These are phyloP conservation scores for Acrocephalus arundinaceus DNA, from an alignment of 2,113 vertebrate genomes.

Conservation along the genomic window DNA sequence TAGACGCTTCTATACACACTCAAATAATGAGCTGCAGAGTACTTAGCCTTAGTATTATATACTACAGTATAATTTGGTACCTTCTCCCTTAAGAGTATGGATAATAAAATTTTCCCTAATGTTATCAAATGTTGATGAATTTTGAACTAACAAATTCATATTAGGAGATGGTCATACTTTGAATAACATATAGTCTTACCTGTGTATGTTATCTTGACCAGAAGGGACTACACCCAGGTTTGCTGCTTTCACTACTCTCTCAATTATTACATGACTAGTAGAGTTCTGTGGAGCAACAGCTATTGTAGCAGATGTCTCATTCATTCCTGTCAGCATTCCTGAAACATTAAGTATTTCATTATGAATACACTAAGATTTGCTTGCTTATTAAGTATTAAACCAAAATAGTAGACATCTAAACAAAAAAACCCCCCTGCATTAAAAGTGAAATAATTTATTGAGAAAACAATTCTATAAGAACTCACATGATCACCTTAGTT, in stretches of 20 bases:
- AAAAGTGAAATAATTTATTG: not conserved
- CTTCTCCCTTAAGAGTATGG: not conserved
- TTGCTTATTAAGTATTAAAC: not conserved
- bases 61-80: not conserved
- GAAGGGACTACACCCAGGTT: slow-evolving; percentile 88
- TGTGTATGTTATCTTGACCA: slow-evolving; percentile 80
- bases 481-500: not conserved
- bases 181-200: slow-evolving; percentile 73
- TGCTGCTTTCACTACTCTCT: slow-evolving; percentile 84
- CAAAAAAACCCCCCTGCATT: not conserved
- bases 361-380: not conserved
- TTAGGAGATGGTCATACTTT: not conserved
- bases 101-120: not conserved
- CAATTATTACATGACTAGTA: slow-evolving; percentile 76
- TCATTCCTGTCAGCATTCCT: slow-evolving; percentile 94
- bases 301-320: slow-evolving; percentile 85
- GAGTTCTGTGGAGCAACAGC: slow-evolving; percentile 79
- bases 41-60: not conserved
- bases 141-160: not conserved
- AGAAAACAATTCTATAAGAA: not conserved
- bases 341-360: slow-evolving; percentile 37
- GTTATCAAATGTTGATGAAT: not conserved
- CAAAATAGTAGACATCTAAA: not conserved
- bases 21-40: not conserved
- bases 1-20: not conserved